phyloP scores from a whole-genome alignment of 2,797 vertebrate genomes.

The Gobionotothen gibberifrons region DNA sequence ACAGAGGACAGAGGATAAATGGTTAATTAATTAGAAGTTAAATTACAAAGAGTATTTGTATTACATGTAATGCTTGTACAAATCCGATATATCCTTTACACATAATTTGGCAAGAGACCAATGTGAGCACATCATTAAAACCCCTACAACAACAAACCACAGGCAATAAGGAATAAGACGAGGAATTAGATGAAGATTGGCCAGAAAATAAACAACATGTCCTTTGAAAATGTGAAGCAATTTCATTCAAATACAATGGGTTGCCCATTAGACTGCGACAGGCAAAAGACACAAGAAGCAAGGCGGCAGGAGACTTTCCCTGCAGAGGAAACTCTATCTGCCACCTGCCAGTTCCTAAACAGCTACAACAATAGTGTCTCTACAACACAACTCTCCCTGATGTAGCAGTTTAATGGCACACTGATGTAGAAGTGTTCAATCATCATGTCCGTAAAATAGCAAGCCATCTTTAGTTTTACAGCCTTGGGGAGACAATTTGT shows the following conservation, averaged over 20 bases:
- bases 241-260: neutral
- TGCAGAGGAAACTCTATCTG: slow-evolving; percentile 39
- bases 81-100: too few relatives aligned
- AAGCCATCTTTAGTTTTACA: neutral
- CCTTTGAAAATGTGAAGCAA: neutral
- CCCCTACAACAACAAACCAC: neutral
- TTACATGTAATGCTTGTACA: neutral
- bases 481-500: neutral
- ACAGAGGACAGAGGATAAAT: slow-evolving; percentile 7
- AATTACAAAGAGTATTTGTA: neutral
- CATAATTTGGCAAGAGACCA: neutral
- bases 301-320: slow-evolving; percentile 51
- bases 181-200: neutral
- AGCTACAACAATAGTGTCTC: slow-evolving; percentile 30
- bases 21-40: slow-evolving; percentile 5
- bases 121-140: slow-evolving; percentile 1
- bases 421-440: neutral
- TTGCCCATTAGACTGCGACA: neutral
- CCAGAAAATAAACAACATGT: neutral
- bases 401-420: neutral
- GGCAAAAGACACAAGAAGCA: neutral
- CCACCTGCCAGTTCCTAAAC: slow-evolving; percentile 37
- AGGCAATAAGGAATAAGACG: neutral
- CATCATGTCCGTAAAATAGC: neutral
- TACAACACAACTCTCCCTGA: slow-evolving; percentile 19